Conservation (phyloP, 2,113 vertebrate genomes). For the Hassar affinis region DNA sequence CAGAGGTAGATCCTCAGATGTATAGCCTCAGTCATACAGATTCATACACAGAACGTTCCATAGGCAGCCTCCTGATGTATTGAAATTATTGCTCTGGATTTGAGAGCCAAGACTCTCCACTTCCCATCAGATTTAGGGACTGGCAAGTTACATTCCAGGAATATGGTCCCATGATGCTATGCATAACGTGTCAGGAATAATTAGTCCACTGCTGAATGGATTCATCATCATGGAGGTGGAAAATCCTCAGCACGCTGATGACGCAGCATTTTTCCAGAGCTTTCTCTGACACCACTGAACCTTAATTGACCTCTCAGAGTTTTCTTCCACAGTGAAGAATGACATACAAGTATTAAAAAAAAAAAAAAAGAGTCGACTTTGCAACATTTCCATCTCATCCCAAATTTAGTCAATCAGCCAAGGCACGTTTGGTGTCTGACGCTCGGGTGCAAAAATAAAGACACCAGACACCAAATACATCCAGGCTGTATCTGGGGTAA, state of each 20-base stretch:
- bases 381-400: background rate
- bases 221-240: background rate
- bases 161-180: background rate
- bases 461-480: background rate
- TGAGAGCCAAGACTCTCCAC: background rate
- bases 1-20: background rate
- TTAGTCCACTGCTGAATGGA: background rate
- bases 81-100: background rate
- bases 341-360: background rate
- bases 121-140: background rate
- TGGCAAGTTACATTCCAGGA: background rate
- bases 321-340: background rate
- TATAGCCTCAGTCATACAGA: background rate
- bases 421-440: background rate
- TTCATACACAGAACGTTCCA: too few relatives aligned
- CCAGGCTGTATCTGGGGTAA: background rate
- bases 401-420: background rate
- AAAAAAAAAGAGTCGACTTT: background rate
- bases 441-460: background rate
- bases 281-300: background rate
- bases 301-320: background rate
- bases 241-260: background rate
- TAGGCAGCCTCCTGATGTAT: too few relatives aligned
- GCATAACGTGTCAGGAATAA: background rate
- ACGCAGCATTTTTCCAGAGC: background rate